Conservation (phyloP, 2,888 invertebrate species). For the Patella depressa region DNA sequence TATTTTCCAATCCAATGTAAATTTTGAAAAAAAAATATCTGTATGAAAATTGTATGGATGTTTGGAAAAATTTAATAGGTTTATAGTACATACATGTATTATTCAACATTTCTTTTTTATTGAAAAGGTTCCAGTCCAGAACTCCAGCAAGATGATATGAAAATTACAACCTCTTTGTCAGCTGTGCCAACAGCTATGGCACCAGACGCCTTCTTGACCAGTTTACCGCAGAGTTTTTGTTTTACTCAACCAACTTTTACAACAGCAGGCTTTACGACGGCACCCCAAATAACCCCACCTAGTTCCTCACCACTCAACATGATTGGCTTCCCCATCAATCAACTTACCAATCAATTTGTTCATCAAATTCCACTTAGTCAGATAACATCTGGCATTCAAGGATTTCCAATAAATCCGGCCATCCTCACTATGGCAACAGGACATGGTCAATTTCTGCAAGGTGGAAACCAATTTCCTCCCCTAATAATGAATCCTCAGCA, state of each 20-base stretch:
- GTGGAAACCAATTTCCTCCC: constrained; percentile 36
- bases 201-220: too few relatives aligned
- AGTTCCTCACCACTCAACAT: constrained; percentile 17
- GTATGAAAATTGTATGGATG: too few relatives aligned
- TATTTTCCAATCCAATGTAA: too few relatives aligned
- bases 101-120: too few relatives aligned
- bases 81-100: too few relatives aligned
- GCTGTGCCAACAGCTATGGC: too few relatives aligned
- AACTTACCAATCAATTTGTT: constrained; percentile 34
- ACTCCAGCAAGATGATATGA: too few relatives aligned
- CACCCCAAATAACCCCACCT: not conserved
- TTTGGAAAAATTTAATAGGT: too few relatives aligned
- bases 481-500: constrained; percentile 40
- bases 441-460: constrained; percentile 32
- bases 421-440: constrained; percentile 35
- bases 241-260: constrained; percentile 3
- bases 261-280: not conserved
- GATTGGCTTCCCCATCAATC: constrained; percentile 8
- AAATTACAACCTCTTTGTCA: too few relatives aligned
- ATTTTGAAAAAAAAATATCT: too few relatives aligned
- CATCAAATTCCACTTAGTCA: constrained; percentile 39
- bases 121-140: too few relatives aligned
- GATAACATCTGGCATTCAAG: constrained; percentile 21
- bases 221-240: not conserved
- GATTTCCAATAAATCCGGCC: constrained; percentile 31